Percentiles rank a stretch among this genome's conserved stretches.
phyloP scores from a whole-genome alignment of 1,140 invertebrate species.

The Limonius californicus region DNA sequence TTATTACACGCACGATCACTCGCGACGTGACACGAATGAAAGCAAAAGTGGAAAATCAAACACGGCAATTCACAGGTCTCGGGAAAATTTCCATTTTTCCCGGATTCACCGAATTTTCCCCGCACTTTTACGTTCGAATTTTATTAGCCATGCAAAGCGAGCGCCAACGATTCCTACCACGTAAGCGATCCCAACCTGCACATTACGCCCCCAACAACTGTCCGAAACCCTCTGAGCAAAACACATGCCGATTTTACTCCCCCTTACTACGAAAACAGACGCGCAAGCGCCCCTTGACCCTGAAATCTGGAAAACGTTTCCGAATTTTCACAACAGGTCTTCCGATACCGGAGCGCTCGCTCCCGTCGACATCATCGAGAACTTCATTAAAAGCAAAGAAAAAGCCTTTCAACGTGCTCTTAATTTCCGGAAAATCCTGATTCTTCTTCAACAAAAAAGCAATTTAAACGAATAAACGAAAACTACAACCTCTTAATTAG shows the following conservation, averaged over 20 bases:
- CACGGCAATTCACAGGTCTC: background rate
- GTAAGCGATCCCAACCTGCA: conserved; percentile 6
- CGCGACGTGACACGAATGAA: conserved; percentile 9
- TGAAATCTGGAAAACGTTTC: background rate
- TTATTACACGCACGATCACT: conserved; percentile 12
- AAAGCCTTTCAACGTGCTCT: no score
- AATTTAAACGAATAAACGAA: no score
- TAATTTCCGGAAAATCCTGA: no score
- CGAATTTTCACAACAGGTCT: background rate
- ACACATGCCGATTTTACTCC: conserved; percentile 22
- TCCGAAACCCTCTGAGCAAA: conserved; percentile 21
- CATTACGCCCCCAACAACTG: conserved; percentile 17
- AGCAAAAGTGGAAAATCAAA: conserved; percentile 10
- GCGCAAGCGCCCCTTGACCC: background rate
- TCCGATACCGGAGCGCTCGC: background rate
- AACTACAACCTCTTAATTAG: no score
- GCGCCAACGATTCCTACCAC: background rate
- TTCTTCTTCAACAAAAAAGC: no score
- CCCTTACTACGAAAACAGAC: background rate
- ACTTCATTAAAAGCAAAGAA: no score
- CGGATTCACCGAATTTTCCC: background rate
- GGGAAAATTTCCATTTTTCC: background rate
- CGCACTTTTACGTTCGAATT: background rate
- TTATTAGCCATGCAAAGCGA: no score
- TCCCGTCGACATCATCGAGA: background rate